Base-by-base conservation (phyloP, 2,113 vertebrate species). In the Misgurnus anguillicaudatus region DNA sequence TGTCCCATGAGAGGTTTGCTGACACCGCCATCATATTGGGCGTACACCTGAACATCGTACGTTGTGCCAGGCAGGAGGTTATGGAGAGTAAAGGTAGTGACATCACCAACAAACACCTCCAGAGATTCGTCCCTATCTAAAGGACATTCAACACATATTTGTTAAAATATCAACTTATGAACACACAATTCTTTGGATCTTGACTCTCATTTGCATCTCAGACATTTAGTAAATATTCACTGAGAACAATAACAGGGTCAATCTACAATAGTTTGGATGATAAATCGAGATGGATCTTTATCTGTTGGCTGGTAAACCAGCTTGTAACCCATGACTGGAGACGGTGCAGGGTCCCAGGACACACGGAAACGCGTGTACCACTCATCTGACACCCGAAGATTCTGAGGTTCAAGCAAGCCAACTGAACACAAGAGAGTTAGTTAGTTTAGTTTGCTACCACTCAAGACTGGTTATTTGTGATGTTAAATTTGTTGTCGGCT, bases 321-420 rank as follows among this genome's bases (percentile, higher is more conserved):
- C 83, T 93, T 95, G 90, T 99, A 99, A 4, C 98, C 98, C 85
- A 98, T 92, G 75, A 98, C 95, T 0, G 98, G 96, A 60, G 95
- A 93, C 0, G 93, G 80, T 45, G 94, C 94, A 19, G 95, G 92
- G 83, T 98, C 97, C 97, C 98, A 99, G 85, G 95, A 92, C 75
- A 98, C 97, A 51, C 97, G 91, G 93, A 99, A 99, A 10, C 97
- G 90, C 2, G 98, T 99, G 84, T 99, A 99, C 97, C 96, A 99
- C 86, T 99, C 98, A n/a, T 99, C 97, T 4, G 95, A 96, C 75
- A 99, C 91, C 0, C 94, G 94, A 21, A 99, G 95, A 89, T 96
- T 98, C 85, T 93, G 94, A 83, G 98, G 98, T 64, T 94, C 94
- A 89, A 97, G 87, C 53, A 98, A 86, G 24, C 94, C 96, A 69